Evolutionary conservation across 2,113 vertebrate species (phyloP).

Genomic region (Oenanthe melanoleuca): DNA sequence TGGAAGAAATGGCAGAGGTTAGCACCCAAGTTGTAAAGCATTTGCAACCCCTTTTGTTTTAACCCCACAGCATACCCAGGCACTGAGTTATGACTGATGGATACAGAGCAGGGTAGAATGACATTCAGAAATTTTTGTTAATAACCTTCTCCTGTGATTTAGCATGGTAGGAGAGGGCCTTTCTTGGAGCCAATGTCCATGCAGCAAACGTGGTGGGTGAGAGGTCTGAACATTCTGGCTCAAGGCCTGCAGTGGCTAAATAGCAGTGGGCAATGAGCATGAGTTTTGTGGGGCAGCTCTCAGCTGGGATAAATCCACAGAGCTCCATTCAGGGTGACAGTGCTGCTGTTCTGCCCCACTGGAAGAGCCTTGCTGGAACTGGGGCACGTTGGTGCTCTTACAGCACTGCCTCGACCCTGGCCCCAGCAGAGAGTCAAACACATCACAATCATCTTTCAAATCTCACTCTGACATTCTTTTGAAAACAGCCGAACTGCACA

Average conservation of each 20-base stretch:
- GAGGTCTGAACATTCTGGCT: neutral
- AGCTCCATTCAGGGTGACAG: neutral
- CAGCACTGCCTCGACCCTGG: neutral
- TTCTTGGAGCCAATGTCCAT: neutral
- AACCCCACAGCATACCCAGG: neutral
- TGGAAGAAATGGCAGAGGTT: neutral
- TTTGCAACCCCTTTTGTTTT: neutral
- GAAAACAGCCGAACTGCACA: neutral
- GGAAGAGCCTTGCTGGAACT: neutral
- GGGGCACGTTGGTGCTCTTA: neutral
- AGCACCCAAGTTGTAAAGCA: accelerated
- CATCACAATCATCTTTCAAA: neutral
- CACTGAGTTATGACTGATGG: neutral
- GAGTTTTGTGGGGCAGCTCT: neutral
- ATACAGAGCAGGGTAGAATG: neutral
- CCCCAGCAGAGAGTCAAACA: neutral
- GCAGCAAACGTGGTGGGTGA: neutral
- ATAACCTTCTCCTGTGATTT: neutral
- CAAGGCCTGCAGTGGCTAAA: neutral
- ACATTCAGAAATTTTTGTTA: neutral
- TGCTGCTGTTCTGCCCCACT: neutral
- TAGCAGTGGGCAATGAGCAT: neutral
- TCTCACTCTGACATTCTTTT: neutral
- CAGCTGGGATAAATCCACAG: neutral
- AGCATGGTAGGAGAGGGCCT: neutral